Conservation (phyloP, 2,888 invertebrate genomes). For the Eupithecia subfuscata region DNA sequence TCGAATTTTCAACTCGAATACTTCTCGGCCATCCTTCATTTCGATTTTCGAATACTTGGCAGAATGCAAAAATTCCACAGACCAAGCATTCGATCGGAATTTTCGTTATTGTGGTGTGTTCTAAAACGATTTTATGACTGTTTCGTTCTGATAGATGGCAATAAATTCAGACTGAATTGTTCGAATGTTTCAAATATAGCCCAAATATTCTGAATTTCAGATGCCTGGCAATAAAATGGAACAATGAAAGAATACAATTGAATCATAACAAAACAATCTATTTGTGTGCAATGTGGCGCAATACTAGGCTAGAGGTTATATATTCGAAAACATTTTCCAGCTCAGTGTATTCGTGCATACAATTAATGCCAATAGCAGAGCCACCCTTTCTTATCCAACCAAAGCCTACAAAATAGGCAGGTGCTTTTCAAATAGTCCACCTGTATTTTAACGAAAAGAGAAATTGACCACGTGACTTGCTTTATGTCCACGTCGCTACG, state of each 20-base stretch:
- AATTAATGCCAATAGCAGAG: constrained; percentile 41
- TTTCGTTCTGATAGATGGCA: constrained; percentile 40
- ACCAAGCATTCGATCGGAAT: constrained; percentile 34
- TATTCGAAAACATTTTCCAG: background rate
- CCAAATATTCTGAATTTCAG: constrained; percentile 2
- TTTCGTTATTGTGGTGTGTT: constrained; percentile 35
- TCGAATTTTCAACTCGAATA: constrained; percentile 6
- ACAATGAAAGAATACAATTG: constrained; percentile 14
- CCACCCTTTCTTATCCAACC: constrained; percentile 26
- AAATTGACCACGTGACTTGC: constrained; percentile 67
- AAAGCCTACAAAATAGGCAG: background rate
- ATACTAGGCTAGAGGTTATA: background rate
- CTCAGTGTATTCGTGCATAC: constrained; percentile 25
- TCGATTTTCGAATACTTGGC: constrained; percentile 34
- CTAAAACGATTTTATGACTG: constrained; percentile 34
- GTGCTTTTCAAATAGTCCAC: constrained; percentile 35
- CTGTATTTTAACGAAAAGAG: constrained; percentile 49
- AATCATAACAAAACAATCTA: constrained; percentile 4
- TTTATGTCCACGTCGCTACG: constrained; percentile 25
- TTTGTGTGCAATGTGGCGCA: constrained; percentile 6
- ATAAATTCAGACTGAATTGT: constrained; percentile 30
- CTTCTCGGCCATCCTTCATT: constrained; percentile 10
- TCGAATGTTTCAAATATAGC: constrained; percentile 19
- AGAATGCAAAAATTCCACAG: constrained; percentile 37
- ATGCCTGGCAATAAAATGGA: constrained; percentile 25